phyloP scores from a whole-genome alignment of 2,113 vertebrate genomes.

The Atlantisia rogersi region DNA sequence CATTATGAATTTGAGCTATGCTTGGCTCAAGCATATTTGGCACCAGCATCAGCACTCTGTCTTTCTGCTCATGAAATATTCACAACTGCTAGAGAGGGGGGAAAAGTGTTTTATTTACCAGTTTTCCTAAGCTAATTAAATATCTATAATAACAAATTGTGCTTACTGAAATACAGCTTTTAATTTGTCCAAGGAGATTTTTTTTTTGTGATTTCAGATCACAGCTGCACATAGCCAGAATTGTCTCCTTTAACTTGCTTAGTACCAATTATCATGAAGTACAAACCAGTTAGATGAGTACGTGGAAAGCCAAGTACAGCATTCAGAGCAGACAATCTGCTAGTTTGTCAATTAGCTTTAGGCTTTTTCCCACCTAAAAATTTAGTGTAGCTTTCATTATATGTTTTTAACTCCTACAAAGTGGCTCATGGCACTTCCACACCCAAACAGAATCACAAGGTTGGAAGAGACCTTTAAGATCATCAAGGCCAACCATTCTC shows the following conservation, averaged over 20 bases:
- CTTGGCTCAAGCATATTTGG: conserved; percentile 45
- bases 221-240: not conserved
- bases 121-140: conserved; percentile 34
- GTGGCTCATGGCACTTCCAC: accelerated
- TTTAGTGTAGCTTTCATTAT: not conserved
- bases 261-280: not conserved
- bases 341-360: not conserved
- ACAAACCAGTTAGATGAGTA: not conserved
- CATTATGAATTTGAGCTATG: not conserved
- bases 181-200: not conserved
- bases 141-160: not conserved
- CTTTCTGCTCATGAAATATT: conserved; percentile 10
- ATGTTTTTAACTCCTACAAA: not conserved
- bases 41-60: not conserved
- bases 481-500: too few species aligned
- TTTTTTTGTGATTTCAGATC: not conserved
- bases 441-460: not conserved
- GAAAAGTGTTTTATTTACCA: not conserved
- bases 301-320: not conserved
- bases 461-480: too few species aligned
- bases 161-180: not conserved
- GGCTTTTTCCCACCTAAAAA: not conserved
- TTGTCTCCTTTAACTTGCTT: not conserved
- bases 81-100: not conserved
- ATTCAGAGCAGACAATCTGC: not conserved